Evolutionary conservation across 2,888 invertebrate species (phyloP).

Genomic region (Cyclophora albipunctata): DNA sequence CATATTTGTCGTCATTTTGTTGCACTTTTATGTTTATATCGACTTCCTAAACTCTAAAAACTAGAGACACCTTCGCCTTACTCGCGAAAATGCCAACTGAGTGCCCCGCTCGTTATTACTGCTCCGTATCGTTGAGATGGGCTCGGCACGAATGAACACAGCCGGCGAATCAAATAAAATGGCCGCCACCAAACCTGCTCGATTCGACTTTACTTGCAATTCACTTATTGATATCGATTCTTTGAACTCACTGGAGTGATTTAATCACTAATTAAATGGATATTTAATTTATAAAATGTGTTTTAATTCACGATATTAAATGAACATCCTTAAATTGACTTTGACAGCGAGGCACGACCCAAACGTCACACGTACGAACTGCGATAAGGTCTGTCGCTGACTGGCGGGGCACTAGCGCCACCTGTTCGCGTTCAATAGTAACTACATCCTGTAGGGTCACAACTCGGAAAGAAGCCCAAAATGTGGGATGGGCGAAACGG

Average conservation of each 20-base stretch:
- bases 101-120: constrained; percentile 51
- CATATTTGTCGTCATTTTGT: constrained; percentile 89
- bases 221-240: constrained; percentile 38
- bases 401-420: constrained; percentile 55
- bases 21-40: constrained; percentile 59
- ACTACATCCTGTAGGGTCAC: constrained; percentile 53
- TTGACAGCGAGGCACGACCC: constrained; percentile 54
- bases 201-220: constrained; percentile 51
- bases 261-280: constrained; percentile 25
- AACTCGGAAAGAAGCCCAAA: constrained; percentile 50
- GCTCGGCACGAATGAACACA: constrained; percentile 71
- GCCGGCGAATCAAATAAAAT: constrained; percentile 75
- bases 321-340: constrained; percentile 46
- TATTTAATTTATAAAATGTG: constrained; percentile 32
- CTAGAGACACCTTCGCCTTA: constrained; percentile 69
- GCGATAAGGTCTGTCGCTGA: constrained; percentile 39
- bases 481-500: constrained; percentile 58
- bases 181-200: constrained; percentile 63
- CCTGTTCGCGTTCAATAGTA: constrained; percentile 48
- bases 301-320: constrained; percentile 34
- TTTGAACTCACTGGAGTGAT: constrained; percentile 15
- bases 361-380: constrained; percentile 53
- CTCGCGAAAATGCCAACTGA: constrained; percentile 75
- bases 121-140: constrained; percentile 68
- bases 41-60: constrained; percentile 59